phyloP scores from a whole-genome alignment of 2,113 vertebrate species.

The Pterophyllum scalare region DNA sequence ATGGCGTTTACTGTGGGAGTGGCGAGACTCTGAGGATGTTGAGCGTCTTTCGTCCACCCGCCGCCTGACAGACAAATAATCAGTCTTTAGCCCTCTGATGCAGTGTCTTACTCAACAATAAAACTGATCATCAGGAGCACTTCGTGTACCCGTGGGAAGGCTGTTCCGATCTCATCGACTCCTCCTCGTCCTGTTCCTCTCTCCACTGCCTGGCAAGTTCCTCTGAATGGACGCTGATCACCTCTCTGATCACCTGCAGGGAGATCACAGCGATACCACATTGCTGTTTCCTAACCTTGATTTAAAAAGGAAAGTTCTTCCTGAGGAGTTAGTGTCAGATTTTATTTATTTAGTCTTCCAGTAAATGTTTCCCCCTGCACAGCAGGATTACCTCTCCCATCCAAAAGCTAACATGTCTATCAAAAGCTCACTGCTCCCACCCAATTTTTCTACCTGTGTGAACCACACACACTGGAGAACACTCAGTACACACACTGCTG shows the following conservation, averaged over 20 bases:
- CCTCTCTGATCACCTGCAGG: constrained; percentile 92
- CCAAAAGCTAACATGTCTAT: background rate
- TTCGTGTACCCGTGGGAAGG: constrained; percentile 78
- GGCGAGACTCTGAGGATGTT: constrained; percentile 84
- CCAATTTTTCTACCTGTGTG: too few relatives aligned
- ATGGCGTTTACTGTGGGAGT: constrained; percentile 78
- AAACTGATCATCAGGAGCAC: background rate
- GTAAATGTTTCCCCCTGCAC: background rate
- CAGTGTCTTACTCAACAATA: background rate
- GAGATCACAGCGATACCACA: background rate
- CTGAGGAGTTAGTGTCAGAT: background rate
- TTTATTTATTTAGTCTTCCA: background rate
- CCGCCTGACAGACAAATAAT: constrained; percentile 39
- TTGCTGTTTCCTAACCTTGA: background rate
- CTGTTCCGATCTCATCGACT: constrained; percentile 52
- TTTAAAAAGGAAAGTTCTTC: background rate
- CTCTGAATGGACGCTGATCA: constrained; percentile 93
- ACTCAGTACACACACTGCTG: background rate
- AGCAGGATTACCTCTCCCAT: background rate
- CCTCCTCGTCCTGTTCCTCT: constrained; percentile 81
- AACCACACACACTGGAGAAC: too few relatives aligned
- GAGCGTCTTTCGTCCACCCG: constrained; percentile 76
- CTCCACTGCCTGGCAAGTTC: constrained; percentile 91
- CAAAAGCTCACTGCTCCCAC: background rate
- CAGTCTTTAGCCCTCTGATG: background rate